Base-by-base conservation (phyloP, 1,140 invertebrate genomes). In the Mamestra configurata region DNA sequence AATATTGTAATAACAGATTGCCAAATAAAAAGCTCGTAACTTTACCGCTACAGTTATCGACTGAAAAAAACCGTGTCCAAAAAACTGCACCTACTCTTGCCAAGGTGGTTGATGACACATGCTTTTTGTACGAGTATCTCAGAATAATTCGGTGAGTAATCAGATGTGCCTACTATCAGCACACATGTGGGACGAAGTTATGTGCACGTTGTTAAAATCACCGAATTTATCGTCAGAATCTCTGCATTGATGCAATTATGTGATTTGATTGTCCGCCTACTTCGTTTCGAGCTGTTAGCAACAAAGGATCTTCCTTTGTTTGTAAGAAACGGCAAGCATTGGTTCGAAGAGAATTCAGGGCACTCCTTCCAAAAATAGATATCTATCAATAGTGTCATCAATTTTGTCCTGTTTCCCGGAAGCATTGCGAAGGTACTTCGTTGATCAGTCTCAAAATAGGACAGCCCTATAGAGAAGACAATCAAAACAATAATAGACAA, bases 81-180 rank as follows among this genome's bases (percentile, higher is more conserved):
- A 73, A 57, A 73, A 73, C 31, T 57, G 51, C 71, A 73, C 31
- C 71, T 59, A 55, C 66, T 70, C 43, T 22, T 27, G n/a, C 46
- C 68, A 40, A 73, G 31, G 18, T 66, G 71, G 49, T 40, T 40
- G 51, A 73, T 57, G 71, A 55, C 71, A 73, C 71, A 73, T 53
- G 35, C 7, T 57, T 73, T 73, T 73, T 40, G 37, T 66, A 49
- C 27, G 27, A 5, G 40, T 55, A 18, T 27, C 51, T 73, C 53
- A 18, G 10, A 73, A 73, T 73, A 73, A 57, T 57, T 57, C 27
- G 18, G 53, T 73, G 71, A 73, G 71, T 59, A 73, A 73, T 70
- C 66, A 11, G 15, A 68, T 20, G 31, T 64, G 10, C 4, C 18
- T 73, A 40, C 31, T 27, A 57, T 49, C 27, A 24, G 20, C 20